Conservation (phyloP, 1,140 invertebrate species). For the Brachionus sp. region DNA sequence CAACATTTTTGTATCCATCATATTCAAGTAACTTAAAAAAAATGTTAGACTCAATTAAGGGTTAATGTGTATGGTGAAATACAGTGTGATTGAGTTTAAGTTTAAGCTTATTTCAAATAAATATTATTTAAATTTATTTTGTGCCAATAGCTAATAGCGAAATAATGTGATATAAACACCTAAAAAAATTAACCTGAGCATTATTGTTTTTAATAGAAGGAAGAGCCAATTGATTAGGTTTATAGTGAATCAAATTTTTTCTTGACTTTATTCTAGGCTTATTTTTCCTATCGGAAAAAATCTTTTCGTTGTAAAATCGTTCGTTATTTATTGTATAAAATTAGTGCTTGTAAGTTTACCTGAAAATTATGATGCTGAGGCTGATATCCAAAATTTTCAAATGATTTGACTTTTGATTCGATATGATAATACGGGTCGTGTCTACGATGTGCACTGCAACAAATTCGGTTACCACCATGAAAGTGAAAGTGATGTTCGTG, state of each 20-base stretch:
- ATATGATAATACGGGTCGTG: conserved; percentile 38
- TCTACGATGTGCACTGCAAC: conserved; percentile 38
- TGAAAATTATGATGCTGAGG: neutral
- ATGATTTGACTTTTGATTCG: conserved; percentile 28
- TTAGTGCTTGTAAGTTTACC: neutral
- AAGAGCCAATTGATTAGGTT: neutral
- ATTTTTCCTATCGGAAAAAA: neutral
- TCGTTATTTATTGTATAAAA: neutral
- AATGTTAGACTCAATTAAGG: neutral
- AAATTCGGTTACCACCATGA: conserved; percentile 6
- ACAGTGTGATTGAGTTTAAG: neutral
- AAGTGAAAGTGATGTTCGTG: conserved; percentile 28
- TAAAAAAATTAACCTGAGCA: neutral
- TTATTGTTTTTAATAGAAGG: neutral
- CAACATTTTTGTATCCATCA: conserved; percentile 6
- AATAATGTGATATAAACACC: neutral
- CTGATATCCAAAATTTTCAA: conserved; percentile 29
- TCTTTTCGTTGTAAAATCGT: neutral
- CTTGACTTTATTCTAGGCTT: neutral
- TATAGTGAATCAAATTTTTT: neutral
- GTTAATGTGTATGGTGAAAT: neutral
- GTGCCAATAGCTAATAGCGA: neutral
- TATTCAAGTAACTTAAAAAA: conserved; percentile 4
- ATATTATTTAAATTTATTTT: neutral
- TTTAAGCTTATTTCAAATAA: neutral